phyloP scores from a whole-genome alignment of 1,140 invertebrate species.

The Triops longicaudatus region DNA sequence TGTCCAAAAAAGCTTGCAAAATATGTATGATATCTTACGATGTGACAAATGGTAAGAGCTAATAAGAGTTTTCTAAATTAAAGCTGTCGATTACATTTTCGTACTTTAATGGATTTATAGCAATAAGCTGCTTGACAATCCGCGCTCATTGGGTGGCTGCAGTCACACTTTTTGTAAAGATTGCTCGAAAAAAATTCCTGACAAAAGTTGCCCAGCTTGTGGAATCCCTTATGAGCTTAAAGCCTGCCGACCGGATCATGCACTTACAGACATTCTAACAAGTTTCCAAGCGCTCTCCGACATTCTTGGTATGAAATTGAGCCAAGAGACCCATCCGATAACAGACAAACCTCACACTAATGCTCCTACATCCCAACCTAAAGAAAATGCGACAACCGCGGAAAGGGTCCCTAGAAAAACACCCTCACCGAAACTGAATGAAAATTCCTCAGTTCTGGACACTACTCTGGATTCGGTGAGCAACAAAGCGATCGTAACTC shows the following conservation, averaged over 20 bases:
- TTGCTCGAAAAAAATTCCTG: background rate
- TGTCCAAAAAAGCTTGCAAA: background rate
- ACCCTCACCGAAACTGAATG: background rate
- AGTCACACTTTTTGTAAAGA: conserved; percentile 18
- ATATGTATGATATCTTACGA: background rate
- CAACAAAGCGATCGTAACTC: background rate
- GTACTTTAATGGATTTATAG: conserved; percentile 19
- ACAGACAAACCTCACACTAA: background rate
- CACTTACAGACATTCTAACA: background rate
- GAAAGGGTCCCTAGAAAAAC: no score
- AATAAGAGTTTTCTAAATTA: background rate
- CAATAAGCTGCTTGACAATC: background rate
- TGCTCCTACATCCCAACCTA: background rate
- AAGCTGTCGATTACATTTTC: background rate
- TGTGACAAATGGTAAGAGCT: conserved; percentile 12
- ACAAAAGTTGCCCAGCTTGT: conserved; percentile 13
- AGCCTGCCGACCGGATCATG: conserved; percentile 16
- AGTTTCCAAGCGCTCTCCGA: background rate
- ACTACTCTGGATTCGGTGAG: background rate
- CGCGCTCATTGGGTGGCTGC: conserved; percentile 16
- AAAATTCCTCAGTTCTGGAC: background rate
- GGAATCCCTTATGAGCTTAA: background rate
- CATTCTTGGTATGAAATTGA: background rate
- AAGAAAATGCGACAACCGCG: background rate
- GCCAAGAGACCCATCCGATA: background rate